Evolutionary conservation across 2,888 invertebrate species (phyloP).

Genomic region (Tetheella fluctuosa): DNA sequence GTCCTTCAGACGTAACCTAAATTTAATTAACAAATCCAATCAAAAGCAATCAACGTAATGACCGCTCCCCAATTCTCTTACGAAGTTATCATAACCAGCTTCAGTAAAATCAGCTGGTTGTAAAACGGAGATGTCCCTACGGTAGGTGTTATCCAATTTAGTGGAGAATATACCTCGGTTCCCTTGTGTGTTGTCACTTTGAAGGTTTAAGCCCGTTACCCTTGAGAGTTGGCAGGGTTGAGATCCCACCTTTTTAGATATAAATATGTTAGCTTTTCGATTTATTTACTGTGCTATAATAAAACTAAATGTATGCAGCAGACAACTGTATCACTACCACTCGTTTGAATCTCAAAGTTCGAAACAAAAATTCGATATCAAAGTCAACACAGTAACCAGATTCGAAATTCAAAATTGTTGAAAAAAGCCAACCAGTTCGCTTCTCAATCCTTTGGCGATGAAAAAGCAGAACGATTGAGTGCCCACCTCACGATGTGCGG

Average conservation of each 20-base stretch:
- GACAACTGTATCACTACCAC: no score
- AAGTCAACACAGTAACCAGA: constrained; percentile 23
- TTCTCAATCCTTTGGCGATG: constrained; percentile 32
- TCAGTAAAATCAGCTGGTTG: constrained; percentile 23
- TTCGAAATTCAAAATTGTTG: constrained; percentile 36
- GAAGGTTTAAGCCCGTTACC: constrained; percentile 38
- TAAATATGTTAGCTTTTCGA: constrained; percentile 17
- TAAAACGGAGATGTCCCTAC: constrained; percentile 32
- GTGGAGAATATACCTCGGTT: constrained; percentile 41
- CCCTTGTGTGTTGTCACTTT: constrained; percentile 37
- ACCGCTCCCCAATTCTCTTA: constrained; percentile 19
- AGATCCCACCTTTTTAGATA: constrained; percentile 14
- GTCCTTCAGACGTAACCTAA: not conserved
- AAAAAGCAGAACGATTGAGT: constrained; percentile 15
- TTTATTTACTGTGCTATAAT: no score
- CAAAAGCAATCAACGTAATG: constrained; percentile 4
- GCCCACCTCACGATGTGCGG: not conserved
- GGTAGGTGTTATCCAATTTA: constrained; percentile 47
- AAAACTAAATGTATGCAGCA: not conserved
- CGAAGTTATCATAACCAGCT: constrained; percentile 22
- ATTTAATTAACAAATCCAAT: constrained; percentile 14
- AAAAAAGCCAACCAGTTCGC: constrained; percentile 30
- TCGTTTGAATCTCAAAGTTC: constrained; percentile 13
- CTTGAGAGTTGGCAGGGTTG: constrained; percentile 16
- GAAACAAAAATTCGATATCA: constrained; percentile 25